Conservation (phyloP, 2,113 vertebrate genomes). For the Dermatemys mawii region DNA sequence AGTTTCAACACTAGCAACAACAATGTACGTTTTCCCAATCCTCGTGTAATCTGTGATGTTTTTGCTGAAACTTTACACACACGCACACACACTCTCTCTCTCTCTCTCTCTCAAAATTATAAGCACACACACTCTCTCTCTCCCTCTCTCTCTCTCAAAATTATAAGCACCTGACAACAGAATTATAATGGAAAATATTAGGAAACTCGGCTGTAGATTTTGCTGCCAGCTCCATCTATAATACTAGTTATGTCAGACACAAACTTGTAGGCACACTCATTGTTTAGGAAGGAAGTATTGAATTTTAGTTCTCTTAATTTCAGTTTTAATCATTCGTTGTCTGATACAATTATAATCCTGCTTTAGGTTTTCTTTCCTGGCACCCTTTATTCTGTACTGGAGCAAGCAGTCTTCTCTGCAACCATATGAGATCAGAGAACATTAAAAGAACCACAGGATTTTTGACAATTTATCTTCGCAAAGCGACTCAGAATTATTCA, state of each 20-base stretch:
- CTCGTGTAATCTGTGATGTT: not conserved
- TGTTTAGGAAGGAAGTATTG: not conserved
- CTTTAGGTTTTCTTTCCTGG: not conserved
- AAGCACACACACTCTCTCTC: too few relatives aligned
- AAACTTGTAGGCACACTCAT: not conserved
- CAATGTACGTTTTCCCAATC: not conserved
- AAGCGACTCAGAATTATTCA: slow-evolving; percentile 47
- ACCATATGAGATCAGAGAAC: not conserved
- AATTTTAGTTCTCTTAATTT: not conserved
- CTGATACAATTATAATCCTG: not conserved
- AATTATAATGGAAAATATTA: not conserved
- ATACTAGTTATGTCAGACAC: not conserved
- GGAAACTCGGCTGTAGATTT: not conserved
- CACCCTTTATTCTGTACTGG: slow-evolving; percentile 5
- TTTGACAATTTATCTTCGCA: not conserved
- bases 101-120: too few relatives aligned
- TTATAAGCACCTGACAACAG: not conserved
- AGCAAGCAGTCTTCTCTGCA: slow-evolving; percentile 17
- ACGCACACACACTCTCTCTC: too few relatives aligned
- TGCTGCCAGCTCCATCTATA: not conserved
- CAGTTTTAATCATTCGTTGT: not conserved
- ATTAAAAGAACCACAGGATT: slow-evolving; percentile 27
- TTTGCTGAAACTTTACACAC: not conserved
- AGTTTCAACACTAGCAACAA: not conserved
- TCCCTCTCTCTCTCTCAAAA: too few relatives aligned